Evolutionary conservation across 2,888 invertebrate species (phyloP), one percentile per base, ranked within the genome.

Genomic region (Xanthostigma xanthostigma): DNA sequence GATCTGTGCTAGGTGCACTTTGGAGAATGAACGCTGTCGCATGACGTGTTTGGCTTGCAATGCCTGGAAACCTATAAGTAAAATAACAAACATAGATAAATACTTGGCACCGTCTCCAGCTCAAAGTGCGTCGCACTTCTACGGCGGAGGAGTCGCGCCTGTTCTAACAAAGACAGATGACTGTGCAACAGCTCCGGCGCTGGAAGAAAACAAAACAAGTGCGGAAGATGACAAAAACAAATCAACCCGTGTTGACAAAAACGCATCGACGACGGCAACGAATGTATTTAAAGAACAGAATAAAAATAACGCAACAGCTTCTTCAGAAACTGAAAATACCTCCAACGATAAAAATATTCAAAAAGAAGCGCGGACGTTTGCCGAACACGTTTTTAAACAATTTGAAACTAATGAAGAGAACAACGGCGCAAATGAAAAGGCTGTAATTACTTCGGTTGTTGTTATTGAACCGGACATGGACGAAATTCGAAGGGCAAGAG

Each of bases 11-110:
- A 68, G 69, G 51, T 80, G 80, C 57, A 77, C 76, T 1, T 61
- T 74, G 44, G 71, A 76, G 56, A 80, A 80, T 60, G 70, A 72
- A 35, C 72, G 74, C 48, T 75, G 76, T 67, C 65, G 77, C 52
- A 74, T 78, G 11, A 76, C 78, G 37, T 81, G 81, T 61, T 75
- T 75, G 53, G 73, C 75, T 13, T 80, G 80, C 55, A 71, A 71
- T 27, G 65, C 67, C 39, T 71, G 72, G 53, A 70, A 72, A 56
- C 71, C 72, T 1, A 68, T 69, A 53, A 53, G 54, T 17, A 51
- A 50, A 41, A 27, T 27, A 27, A 27, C 27, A 6, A 27, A 17
- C n/a, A 33, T 40, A 8, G 48, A 48, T 36, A 48, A 48, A 43
- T 48, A 42, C 33, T 37, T 43, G 11, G 48, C 35, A 36, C 37